A percentile compares a stretch with the other conserved stretches of the same genome.
phyloP scores from a whole-genome alignment of 1,140 invertebrate species.

The Brachionus asplanchnoidis region DNA sequence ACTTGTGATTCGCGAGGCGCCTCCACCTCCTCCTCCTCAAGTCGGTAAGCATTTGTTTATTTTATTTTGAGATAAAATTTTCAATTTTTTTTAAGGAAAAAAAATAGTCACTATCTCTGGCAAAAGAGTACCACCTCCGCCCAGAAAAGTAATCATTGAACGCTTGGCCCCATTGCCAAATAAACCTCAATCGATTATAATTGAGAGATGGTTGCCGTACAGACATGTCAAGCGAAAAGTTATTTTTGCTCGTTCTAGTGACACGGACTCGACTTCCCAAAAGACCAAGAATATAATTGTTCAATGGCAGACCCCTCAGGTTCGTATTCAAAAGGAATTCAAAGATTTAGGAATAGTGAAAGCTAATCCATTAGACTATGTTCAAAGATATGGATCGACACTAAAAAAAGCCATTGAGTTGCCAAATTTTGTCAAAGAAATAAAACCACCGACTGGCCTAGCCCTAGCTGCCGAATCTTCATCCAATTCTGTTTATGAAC shows the following conservation, averaged over 20 bases:
- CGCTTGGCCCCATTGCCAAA: conserved; percentile 4
- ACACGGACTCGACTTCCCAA: background rate
- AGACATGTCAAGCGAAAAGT: conserved; percentile 24
- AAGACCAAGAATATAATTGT: conserved; percentile 35
- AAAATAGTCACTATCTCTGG: conserved; percentile 18
- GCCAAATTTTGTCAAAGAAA: conserved; percentile 37
- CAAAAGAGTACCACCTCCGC: conserved; percentile 38
- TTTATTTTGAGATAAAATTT: background rate
- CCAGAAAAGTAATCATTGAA: conserved; percentile 41
- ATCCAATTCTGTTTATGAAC: background rate
- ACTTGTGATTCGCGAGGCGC: conserved; percentile 37
- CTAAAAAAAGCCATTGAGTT: conserved; percentile 1
- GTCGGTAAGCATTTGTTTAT: background rate
- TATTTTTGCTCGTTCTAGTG: conserved; percentile 4
- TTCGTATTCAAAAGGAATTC: conserved; percentile 24
- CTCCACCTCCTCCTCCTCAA: conserved; percentile 26
- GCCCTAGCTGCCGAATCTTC: background rate
- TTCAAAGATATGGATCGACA: conserved; percentile 26
- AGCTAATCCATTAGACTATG: conserved; percentile 37
- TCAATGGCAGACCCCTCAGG: conserved; percentile 40
- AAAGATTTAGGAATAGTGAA: conserved; percentile 39
- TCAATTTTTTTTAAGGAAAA: background rate
- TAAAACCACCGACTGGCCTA: conserved; percentile 9
- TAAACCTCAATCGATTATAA: conserved; percentile 41
- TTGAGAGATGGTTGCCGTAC: conserved; percentile 42